These are phyloP conservation scores for Lacerta agilis DNA, from an alignment of 2,797 vertebrate genomes.

Conservation along the genomic window DNA sequence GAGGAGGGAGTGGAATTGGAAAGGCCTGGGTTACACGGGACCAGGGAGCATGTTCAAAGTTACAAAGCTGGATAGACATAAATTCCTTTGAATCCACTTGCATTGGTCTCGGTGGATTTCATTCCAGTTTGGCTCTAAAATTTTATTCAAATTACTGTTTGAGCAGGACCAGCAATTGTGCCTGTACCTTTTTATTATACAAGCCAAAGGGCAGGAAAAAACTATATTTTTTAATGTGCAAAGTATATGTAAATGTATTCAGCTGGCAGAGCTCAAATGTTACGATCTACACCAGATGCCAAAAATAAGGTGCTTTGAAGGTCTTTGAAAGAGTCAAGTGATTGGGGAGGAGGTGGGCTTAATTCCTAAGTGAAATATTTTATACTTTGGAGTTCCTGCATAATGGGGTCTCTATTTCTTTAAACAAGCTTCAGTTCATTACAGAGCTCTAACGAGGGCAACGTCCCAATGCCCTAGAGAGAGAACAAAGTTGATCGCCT, in stretches of 20 bases:
- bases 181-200: slow-evolving; percentile 22
- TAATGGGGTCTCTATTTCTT: slow-evolving; percentile 46
- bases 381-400: slow-evolving; percentile 52
- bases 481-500: slow-evolving; percentile 41
- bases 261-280: slow-evolving; percentile 20
- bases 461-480: background rate
- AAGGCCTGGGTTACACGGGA: background rate
- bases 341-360: slow-evolving; percentile 26
- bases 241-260: slow-evolving; percentile 6
- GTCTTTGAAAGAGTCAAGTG: slow-evolving; percentile 34
- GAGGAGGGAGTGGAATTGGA: background rate
- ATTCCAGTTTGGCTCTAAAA: slow-evolving; percentile 7
- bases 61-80: background rate
- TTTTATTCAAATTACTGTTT: background rate
- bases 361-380: slow-evolving; percentile 40
- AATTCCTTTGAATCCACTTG: background rate
- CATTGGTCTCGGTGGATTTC: slow-evolving; percentile 8
- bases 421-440: slow-evolving; percentile 58
- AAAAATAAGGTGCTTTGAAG: slow-evolving; percentile 58
- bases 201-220: slow-evolving; percentile 44
- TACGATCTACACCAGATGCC: slow-evolving; percentile 36
- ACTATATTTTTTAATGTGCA: slow-evolving; percentile 24
- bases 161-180: background rate
- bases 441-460: slow-evolving; percentile 24
- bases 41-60: background rate